phyloP scores from a whole-genome alignment of 2,113 vertebrate genomes.

The Haemorhous mexicanus region DNA sequence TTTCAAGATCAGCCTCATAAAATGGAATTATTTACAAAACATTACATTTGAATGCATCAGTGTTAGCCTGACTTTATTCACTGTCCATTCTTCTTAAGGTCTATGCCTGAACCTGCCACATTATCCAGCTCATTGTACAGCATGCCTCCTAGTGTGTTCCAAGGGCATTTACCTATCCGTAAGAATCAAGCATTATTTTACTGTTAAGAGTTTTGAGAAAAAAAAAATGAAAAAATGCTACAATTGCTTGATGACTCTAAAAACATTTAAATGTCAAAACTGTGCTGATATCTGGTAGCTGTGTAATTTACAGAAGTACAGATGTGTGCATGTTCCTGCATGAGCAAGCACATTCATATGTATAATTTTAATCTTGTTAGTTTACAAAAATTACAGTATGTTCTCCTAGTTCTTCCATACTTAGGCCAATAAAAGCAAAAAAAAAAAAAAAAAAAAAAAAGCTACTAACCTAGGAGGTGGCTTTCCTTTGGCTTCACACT shows the following conservation, averaged over 20 bases:
- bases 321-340: accelerated
- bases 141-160: neutral
- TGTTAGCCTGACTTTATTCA: neutral
- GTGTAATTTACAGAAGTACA: neutral
- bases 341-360: neutral
- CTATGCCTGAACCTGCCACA: neutral
- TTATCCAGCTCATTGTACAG: neutral
- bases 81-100: neutral
- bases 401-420: neutral
- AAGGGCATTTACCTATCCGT: neutral
- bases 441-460: neutral
- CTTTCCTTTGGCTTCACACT: constrained; percentile 95
- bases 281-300: neutral
- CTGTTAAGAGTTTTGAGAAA: neutral
- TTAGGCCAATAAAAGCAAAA: neutral
- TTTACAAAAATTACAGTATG: neutral
- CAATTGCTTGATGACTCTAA: neutral
- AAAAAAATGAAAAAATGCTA: neutral
- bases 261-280: neutral
- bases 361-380: neutral
- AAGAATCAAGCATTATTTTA: neutral
- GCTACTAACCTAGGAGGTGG: constrained; percentile 88
- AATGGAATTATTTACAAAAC: neutral
- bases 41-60: neutral
- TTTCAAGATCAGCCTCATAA: neutral